Conservation (phyloP, 2,888 invertebrate genomes). For the Stenodema calcarata region DNA sequence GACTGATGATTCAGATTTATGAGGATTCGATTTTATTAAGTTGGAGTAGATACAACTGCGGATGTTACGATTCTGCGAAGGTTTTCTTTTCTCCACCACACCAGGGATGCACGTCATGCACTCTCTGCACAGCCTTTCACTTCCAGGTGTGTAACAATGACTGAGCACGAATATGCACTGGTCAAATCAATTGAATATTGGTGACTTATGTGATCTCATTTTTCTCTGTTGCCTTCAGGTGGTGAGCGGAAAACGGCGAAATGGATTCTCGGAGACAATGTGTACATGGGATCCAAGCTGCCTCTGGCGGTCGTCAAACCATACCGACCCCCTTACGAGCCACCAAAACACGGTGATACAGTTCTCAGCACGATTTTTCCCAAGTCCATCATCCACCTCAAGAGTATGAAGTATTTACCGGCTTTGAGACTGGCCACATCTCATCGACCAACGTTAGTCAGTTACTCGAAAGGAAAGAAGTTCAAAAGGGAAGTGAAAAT, state of each 20-base stretch:
- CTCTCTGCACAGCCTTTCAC: neutral
- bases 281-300: neutral
- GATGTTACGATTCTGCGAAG: neutral
- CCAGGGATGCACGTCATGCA: neutral
- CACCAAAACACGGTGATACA: conserved; percentile 7
- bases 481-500: neutral
- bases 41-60: too few relatives aligned
- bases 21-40: too few relatives aligned
- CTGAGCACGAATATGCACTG: neutral
- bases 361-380: conserved; percentile 42
- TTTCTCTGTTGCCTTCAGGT: neutral
- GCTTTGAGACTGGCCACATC: conserved; percentile 11
- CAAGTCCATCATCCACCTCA: conserved; percentile 38
- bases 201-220: neutral
- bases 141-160: neutral
- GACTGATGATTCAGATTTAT: too few relatives aligned
- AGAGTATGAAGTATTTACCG: conserved; percentile 46
- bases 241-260: neutral
- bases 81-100: neutral
- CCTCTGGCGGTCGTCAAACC: neutral
- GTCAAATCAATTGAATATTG: neutral
- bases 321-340: neutral
- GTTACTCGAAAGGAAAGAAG: neutral
- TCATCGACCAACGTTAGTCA: neutral
- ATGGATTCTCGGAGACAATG: neutral